phyloP scores from a whole-genome alignment of 2,888 invertebrate species.

The Drosophila colorata region DNA sequence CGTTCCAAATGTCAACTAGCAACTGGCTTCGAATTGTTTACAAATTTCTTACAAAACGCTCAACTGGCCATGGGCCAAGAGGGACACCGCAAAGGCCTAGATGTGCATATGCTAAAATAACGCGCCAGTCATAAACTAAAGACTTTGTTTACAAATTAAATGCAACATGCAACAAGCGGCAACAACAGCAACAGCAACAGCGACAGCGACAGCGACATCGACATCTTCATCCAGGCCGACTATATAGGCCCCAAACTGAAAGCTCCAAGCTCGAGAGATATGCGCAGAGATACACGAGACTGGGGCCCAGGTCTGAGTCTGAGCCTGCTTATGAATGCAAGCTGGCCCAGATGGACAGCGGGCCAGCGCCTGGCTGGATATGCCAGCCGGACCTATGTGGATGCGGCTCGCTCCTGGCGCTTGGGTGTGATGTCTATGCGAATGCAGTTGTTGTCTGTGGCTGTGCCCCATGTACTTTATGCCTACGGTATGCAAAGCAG shows the following conservation, averaged over 20 bases:
- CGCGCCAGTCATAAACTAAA: constrained; percentile 80
- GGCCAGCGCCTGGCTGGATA: constrained; percentile 18
- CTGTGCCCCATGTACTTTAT: constrained; percentile 65
- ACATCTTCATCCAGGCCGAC: constrained; percentile 61
- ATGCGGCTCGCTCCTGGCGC: constrained; percentile 63
- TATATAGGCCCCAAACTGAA: constrained; percentile 17
- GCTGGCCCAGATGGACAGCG: constrained; percentile 46
- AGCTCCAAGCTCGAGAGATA: constrained; percentile 48
- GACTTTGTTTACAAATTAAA: constrained; percentile 83
- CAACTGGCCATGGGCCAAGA: constrained; percentile 21
- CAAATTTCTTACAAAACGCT: constrained; percentile 75
- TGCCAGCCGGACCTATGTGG: constrained; percentile 21
- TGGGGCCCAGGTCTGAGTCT: constrained; percentile 4
- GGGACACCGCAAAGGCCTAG: constrained; percentile 37
- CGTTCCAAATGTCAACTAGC: constrained; percentile 46
- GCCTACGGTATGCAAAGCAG: constrained; percentile 77
- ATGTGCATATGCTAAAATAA: constrained; percentile 75
- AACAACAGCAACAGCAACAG: constrained; percentile 26
- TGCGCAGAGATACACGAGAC: constrained; percentile 49
- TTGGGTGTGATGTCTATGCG: constrained; percentile 68
- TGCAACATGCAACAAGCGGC: constrained; percentile 76
- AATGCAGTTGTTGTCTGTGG: constrained; percentile 26
- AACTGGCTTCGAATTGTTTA: constrained; percentile 71
- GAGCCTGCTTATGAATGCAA: constrained; percentile 65
- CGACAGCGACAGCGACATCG: constrained; percentile 38